Evolutionary conservation across 2,888 invertebrate species (phyloP), one percentile per base, ranked within the genome.

Genomic region (Standfussiana lucernea): DNA sequence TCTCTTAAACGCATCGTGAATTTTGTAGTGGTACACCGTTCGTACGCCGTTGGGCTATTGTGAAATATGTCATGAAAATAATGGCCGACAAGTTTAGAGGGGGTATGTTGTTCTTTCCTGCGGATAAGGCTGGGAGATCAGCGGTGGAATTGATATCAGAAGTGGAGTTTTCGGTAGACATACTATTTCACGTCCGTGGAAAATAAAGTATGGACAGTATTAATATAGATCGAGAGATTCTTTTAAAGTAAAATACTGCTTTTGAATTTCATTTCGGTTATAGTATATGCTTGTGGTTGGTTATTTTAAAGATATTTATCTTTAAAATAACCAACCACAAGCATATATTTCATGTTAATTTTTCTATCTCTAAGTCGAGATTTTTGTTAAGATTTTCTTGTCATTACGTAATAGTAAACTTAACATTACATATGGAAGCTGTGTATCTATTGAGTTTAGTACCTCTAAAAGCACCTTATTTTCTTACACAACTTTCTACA

Each of bases 11-110:
- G 89, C 86, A 90, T 90, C 88, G 85, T 91, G 90, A 91, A 92
- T 93, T 92, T 92, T 87, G 88, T 88, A 90, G 86, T 82, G 88
- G 90, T 91, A 91, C 90, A 92, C 91, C 87, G 91, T 89, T 88
- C 78, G 91, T 88, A 88, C 86, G 86, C 83, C 86, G 85, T 88
- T 89, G 84, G 88, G 85, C 90, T 90, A 91, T 94, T 94, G 91
- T 94, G 92, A 94, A 95, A 95, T 94, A 94, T 92, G 94, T 94
- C 95, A 94, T 92, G 93, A 91, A 94, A 93, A 95, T 94, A 95
- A 94, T 92, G 89, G 92, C 89, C 62, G 56, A 81, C 84, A 91
- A 92, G 88, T 92, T 92, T 89, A 86, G 89, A 85, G 80, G 86
- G 87, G 88, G 69, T 82, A 77, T 74, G 76, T 84, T 85, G 75